A percentile compares a stretch with the other conserved stretches of the same genome.
These are phyloP conservation scores for Lutraria lutraria DNA, from an alignment of 2,888 invertebrate species.

Conservation along the genomic window DNA sequence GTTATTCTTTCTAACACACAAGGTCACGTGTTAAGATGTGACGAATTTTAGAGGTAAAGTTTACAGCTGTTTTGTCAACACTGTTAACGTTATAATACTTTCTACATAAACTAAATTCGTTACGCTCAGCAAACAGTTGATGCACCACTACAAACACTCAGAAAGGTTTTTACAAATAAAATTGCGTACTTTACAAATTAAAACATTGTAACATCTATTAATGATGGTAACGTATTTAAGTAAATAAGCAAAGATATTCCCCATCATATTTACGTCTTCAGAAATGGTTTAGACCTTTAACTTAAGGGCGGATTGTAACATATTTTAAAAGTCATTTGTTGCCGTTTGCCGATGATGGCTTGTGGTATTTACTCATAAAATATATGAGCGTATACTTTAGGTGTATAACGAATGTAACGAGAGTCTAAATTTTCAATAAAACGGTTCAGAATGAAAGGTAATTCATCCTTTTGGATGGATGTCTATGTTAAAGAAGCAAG, in stretches of 20 bases:
- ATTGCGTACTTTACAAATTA: background rate
- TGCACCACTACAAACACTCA: background rate
- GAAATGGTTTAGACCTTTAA: slow-evolving; percentile 26
- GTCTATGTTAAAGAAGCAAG: too few relatives aligned
- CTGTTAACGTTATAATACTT: too few relatives aligned
- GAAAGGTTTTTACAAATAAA: background rate
- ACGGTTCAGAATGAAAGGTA: too few relatives aligned
- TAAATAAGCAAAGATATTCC: slow-evolving; percentile 2
- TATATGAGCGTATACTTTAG: background rate
- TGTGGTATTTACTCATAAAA: background rate
- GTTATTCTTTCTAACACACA: too few relatives aligned
- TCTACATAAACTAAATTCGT: too few relatives aligned
- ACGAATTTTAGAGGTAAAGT: too few relatives aligned
- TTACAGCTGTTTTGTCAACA: too few relatives aligned
- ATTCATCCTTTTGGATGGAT: too few relatives aligned
- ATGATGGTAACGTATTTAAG: background rate
- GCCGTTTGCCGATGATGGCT: background rate
- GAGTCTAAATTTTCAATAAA: too few relatives aligned
- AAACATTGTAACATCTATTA: background rate
- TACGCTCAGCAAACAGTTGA: background rate
- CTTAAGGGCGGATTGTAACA: slow-evolving; percentile 4
- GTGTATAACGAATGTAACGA: too few relatives aligned
- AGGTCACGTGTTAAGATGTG: too few relatives aligned
- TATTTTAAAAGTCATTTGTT: slow-evolving; percentile 17
- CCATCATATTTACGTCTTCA: slow-evolving; percentile 9